Percentiles rank a stretch among this genome's conserved stretches.
Conservation (phyloP, 1,140 invertebrate genomes). For the Mya arenaria region DNA sequence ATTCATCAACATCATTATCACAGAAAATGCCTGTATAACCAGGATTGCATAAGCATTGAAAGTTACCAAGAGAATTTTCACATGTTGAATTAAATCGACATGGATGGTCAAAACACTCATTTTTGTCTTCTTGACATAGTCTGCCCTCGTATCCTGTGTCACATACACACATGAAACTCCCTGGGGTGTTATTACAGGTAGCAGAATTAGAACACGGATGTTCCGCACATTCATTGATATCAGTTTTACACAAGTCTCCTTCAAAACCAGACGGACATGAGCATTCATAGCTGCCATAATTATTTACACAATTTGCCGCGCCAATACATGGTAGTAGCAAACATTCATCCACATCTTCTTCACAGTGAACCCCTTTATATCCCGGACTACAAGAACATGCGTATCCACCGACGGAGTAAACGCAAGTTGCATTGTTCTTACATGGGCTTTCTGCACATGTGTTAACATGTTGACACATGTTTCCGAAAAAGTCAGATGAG, state of each 20-base stretch:
- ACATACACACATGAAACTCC: constrained; percentile 37
- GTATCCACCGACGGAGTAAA: not conserved
- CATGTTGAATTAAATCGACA: constrained; percentile 49
- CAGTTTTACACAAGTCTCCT: constrained; percentile 30
- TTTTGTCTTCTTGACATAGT: constrained; percentile 22
- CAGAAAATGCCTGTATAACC: constrained; percentile 81
- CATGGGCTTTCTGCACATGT: constrained; percentile 41
- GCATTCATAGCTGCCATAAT: constrained; percentile 6
- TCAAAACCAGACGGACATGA: constrained; percentile 32
- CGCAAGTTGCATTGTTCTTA: constrained; percentile 77
- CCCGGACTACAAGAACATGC: not conserved
- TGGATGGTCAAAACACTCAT: constrained; percentile 38
- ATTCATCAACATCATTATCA: constrained; percentile 96
- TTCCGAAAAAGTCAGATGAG: constrained; percentile 77
- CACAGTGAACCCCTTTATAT: constrained; percentile 12
- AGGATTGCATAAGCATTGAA: not conserved
- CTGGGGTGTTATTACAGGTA: constrained; percentile 28
- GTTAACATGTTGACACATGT: constrained; percentile 83
- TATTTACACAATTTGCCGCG: constrained; percentile 18
- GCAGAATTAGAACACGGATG: constrained; percentile 44
- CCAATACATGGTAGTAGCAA: not conserved
- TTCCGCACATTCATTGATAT: constrained; percentile 45
- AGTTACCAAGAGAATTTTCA: constrained; percentile 28
- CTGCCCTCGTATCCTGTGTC: constrained; percentile 18
- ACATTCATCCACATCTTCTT: constrained; percentile 14